These are phyloP conservation scores for Aricia artaxerxes DNA, from an alignment of 2,888 invertebrate species.

Conservation along the genomic window DNA sequence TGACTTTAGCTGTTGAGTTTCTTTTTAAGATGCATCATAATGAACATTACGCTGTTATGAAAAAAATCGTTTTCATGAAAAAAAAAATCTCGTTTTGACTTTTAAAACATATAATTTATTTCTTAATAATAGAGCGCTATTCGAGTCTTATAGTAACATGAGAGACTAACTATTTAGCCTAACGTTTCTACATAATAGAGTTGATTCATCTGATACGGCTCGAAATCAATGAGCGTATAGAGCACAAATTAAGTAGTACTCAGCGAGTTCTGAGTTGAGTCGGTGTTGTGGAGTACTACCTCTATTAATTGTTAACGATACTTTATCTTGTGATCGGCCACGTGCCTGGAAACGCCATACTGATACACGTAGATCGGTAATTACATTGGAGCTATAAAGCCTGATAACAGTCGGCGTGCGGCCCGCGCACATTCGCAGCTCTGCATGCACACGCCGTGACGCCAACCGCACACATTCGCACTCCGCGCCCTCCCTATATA, in stretches of 20 bases:
- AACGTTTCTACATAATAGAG: not conserved
- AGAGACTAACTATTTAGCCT: not conserved
- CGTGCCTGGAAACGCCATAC: slow-evolving; percentile 24
- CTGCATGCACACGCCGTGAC: slow-evolving; percentile 37
- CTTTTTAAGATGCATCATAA: not conserved
- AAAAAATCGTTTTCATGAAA: no score
- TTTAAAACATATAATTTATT: no score
- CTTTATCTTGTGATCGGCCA: slow-evolving; percentile 23
- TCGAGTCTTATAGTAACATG: not conserved
- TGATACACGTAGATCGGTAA: slow-evolving; percentile 7
- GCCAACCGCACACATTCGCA: slow-evolving; percentile 41
- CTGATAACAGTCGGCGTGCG: slow-evolving; percentile 42
- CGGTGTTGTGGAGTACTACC: not conserved
- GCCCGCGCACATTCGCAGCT: slow-evolving; percentile 45
- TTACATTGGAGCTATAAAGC: slow-evolving; percentile 31
- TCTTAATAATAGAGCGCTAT: no score
- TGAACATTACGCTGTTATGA: no score
- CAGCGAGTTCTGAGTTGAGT: not conserved
- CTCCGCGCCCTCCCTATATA: slow-evolving; percentile 44
- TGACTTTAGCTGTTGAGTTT: not conserved
- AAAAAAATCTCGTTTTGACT: no score
- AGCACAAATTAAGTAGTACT: not conserved
- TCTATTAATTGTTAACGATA: not conserved
- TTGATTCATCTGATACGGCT: not conserved
- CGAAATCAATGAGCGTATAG: not conserved